Evolutionary conservation across 2,888 invertebrate genomes (phyloP).

Genomic region (Blomia tropicalis): DNA sequence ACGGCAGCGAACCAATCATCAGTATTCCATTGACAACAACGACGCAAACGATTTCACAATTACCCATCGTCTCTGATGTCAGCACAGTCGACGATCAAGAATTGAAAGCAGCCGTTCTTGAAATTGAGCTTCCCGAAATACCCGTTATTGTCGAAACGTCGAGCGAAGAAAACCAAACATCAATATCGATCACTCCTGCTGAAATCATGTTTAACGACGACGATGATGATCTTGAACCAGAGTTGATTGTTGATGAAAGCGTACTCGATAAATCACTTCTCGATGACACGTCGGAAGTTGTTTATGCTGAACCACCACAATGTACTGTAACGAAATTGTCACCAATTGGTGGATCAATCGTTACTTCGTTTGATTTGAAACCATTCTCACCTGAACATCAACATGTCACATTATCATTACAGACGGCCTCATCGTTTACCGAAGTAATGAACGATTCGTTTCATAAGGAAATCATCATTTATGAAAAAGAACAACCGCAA

Average conservation of each 20-base stretch:
- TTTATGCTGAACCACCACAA: background rate
- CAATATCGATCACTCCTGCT: no score
- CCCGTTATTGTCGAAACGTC: background rate
- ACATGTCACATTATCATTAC: background rate
- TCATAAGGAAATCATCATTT: no score
- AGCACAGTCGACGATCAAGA: slow-evolving; percentile 8
- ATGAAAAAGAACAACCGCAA: background rate
- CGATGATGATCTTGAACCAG: slow-evolving; percentile 3
- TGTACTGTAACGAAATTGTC: background rate
- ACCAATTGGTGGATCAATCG: background rate
- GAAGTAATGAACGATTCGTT: background rate
- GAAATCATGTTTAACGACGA: slow-evolving; percentile 12
- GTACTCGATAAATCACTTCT: background rate
- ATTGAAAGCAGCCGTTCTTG: background rate
- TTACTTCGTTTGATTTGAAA: background rate
- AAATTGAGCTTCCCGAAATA: background rate
- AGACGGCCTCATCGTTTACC: background rate
- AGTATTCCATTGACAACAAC: no score
- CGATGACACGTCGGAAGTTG: background rate
- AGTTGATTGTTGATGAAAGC: slow-evolving; percentile 5
- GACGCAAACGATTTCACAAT: background rate
- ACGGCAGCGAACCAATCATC: background rate
- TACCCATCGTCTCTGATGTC: background rate
- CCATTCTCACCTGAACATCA: background rate
- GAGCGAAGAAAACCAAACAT: background rate